phyloP scores from a whole-genome alignment of 2,797 vertebrate genomes.

The Mus caroli region DNA sequence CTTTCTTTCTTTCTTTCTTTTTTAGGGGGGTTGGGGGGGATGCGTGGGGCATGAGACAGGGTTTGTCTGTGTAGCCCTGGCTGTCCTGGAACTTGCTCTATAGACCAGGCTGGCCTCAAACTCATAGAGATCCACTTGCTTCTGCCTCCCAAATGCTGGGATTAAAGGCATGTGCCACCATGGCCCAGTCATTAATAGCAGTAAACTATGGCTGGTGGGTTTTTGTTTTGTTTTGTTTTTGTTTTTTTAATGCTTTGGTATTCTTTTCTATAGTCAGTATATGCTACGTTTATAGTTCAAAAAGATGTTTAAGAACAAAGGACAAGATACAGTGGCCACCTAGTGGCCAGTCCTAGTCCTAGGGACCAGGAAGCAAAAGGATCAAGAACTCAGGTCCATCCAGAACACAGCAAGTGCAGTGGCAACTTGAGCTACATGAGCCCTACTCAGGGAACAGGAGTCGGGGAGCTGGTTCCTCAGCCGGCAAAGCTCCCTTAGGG shows the following conservation, averaged over 20 bases:
- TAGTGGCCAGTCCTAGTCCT: neutral
- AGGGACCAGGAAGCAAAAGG: neutral
- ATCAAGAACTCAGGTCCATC: neutral
- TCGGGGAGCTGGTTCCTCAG: neutral
- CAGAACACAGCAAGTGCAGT: neutral
- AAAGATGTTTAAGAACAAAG: slow-evolving; percentile 42
- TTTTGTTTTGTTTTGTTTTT: neutral
- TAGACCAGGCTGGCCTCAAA: neutral
- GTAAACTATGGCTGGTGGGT: slow-evolving; percentile 21
- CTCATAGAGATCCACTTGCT: neutral
- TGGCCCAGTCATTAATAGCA: neutral
- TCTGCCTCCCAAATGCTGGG: neutral
- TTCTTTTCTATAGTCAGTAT: slow-evolving; percentile 42
- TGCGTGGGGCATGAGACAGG: neutral
- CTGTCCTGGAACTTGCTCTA: neutral
- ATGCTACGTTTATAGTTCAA: slow-evolving; percentile 60
- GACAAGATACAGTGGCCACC: neutral
- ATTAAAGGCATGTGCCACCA: neutral
- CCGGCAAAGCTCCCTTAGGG: neutral
- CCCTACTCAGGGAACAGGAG: neutral
- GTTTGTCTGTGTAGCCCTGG: neutral
- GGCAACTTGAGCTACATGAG: neutral
- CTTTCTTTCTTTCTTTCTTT: neutral
- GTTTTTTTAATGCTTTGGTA: slow-evolving; percentile 9
- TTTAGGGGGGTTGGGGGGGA: no score